phyloP scores from a whole-genome alignment of 2,888 invertebrate species.

The Heliconius erato region DNA sequence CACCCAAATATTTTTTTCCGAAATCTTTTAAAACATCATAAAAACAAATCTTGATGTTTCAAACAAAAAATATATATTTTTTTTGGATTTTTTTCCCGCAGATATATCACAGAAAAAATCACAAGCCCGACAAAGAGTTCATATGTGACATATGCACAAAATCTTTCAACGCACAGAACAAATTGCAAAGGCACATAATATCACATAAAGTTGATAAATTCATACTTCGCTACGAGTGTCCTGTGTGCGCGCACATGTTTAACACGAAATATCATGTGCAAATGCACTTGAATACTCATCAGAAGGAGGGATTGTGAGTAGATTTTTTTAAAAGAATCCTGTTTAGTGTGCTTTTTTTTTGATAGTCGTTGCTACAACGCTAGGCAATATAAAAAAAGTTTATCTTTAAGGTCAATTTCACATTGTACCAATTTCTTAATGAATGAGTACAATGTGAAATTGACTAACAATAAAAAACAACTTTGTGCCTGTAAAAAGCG shows the following conservation, averaged over 20 bases:
- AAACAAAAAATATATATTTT: neutral
- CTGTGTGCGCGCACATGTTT: slow-evolving; percentile 82
- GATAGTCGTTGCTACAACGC: too few relatives aligned
- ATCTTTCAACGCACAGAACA: slow-evolving; percentile 70
- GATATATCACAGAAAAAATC: slow-evolving; percentile 76
- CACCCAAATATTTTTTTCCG: too few relatives aligned
- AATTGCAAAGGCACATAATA: slow-evolving; percentile 69
- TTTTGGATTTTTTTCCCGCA: slow-evolving; percentile 49
- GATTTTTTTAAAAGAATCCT: neutral
- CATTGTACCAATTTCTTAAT: neutral
- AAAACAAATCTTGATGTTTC: too few relatives aligned
- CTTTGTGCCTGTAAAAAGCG: too few relatives aligned
- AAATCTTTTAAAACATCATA: too few relatives aligned
- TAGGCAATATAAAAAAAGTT: too few relatives aligned
- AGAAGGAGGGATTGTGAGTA: slow-evolving; percentile 72
- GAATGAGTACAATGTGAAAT: neutral
- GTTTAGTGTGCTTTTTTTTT: too few relatives aligned
- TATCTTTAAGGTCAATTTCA: neutral
- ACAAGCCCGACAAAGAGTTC: slow-evolving; percentile 63
- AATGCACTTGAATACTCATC: slow-evolving; percentile 77
- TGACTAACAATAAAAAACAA: neutral
- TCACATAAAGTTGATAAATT: slow-evolving; percentile 65
- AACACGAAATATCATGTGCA: slow-evolving; percentile 77
- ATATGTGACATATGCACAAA: slow-evolving; percentile 75
- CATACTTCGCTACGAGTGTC: slow-evolving; percentile 77